phyloP scores from a whole-genome alignment of 2,113 vertebrate genomes.

The Apus apus region DNA sequence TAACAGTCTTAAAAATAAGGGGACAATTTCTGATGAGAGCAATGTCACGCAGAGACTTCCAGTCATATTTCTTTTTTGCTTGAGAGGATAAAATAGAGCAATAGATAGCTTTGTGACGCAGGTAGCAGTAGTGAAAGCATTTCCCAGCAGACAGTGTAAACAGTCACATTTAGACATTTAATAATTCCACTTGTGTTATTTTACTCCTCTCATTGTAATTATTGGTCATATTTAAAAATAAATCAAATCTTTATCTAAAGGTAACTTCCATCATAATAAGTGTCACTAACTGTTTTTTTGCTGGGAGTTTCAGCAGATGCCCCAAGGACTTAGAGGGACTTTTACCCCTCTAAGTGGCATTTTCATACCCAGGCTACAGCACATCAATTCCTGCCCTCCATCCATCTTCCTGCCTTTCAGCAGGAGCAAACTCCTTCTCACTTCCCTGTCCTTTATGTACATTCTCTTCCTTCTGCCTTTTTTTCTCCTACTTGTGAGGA shows the following conservation, averaged over 20 bases:
- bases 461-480: not conserved
- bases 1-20: not conserved
- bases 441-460: not conserved
- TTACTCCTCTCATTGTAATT: not conserved
- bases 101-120: not conserved
- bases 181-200: not conserved
- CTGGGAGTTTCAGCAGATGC: not conserved
- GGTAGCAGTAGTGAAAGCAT: not conserved
- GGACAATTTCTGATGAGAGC: not conserved
- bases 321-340: not conserved
- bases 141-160: not conserved
- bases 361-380: not conserved
- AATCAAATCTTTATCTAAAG: not conserved
- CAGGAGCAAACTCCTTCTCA: not conserved
- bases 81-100: not conserved
- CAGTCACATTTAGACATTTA: not conserved
- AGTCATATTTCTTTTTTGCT: not conserved
- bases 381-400: not conserved
- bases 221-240: not conserved
- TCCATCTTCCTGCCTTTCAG: no score
- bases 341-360: not conserved
- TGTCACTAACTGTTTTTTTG: not conserved
- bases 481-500: not conserved
- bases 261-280: not conserved
- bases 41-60: not conserved